A percentile compares a stretch with the other conserved stretches of the same genome.
phyloP scores from a whole-genome alignment of 2,797 vertebrate species.

The Pseudocheirus occidentalis region DNA sequence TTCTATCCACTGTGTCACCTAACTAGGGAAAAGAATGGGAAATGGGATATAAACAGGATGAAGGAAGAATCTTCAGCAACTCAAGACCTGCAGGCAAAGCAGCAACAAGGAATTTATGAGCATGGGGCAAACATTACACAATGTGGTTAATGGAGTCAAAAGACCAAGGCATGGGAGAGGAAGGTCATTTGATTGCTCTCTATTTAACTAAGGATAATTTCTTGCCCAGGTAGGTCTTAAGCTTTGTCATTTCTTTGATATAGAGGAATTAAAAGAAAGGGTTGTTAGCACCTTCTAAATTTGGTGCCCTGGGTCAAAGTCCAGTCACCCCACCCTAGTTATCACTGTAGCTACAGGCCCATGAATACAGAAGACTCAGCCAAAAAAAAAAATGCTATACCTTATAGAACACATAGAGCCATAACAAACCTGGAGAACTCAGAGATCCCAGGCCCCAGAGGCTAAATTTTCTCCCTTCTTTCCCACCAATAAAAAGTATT shows the following conservation, averaged over 20 bases:
- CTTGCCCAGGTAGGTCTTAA: background rate
- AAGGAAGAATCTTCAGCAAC: background rate
- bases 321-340: background rate
- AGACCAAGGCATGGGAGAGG: background rate
- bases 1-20: background rate
- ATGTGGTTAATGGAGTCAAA: background rate
- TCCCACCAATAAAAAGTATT: background rate
- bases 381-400: background rate
- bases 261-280: background rate
- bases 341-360: background rate
- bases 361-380: background rate
- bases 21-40: background rate
- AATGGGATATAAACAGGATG: background rate
- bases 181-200: background rate
- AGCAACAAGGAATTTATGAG: background rate
- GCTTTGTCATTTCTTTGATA: background rate
- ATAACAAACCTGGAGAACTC: background rate
- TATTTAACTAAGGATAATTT: background rate
- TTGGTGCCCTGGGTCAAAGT: background rate
- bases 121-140: background rate
- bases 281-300: background rate
- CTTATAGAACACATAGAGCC: background rate
- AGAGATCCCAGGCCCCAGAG: background rate
- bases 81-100: background rate
- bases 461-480: background rate